Conservation (phyloP, 2,797 vertebrate species). For the Tolypeutes matacus region DNA sequence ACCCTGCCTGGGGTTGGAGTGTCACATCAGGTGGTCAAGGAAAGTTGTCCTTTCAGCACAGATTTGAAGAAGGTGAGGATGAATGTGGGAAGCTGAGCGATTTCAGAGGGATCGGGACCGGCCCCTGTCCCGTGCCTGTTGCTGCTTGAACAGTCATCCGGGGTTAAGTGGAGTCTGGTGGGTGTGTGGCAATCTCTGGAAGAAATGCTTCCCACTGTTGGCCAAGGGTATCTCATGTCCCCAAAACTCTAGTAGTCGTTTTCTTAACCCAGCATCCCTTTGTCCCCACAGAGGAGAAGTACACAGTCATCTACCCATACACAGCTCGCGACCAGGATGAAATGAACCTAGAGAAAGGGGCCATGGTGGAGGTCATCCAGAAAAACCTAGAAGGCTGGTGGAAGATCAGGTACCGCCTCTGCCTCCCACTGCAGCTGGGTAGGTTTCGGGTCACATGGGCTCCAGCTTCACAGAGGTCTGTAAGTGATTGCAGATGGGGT, state of each 20-base stretch:
- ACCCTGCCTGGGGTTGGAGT: background rate
- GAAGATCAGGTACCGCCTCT: conserved; percentile 95
- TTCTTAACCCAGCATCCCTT: conserved; percentile 13
- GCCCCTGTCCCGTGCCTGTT: background rate
- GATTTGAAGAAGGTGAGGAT: background rate
- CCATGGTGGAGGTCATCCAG: conserved; percentile 96
- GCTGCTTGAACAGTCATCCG: background rate
- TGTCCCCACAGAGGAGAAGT: conserved; percentile 94
- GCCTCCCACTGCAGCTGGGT: background rate
- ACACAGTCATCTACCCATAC: conserved; percentile 96
- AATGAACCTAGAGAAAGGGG: conserved; percentile 96
- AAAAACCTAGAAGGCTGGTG: conserved; percentile 99
- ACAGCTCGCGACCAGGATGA: conserved; percentile 96
- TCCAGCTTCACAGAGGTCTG: background rate
- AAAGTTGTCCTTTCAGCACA: background rate
- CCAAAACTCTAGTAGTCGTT: background rate
- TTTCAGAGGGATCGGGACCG: background rate
- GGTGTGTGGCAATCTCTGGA: background rate
- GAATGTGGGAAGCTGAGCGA: background rate
- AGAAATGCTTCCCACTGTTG: background rate
- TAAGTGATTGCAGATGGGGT: background rate
- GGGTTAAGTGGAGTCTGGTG: background rate
- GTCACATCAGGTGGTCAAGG: background rate
- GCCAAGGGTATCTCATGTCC: background rate
- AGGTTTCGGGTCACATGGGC: background rate